Percentiles rank a stretch among this genome's conserved stretches.
These are phyloP conservation scores for Cavia porcellus DNA, from an alignment of 2,113 vertebrate species.

Conservation along the genomic window DNA sequence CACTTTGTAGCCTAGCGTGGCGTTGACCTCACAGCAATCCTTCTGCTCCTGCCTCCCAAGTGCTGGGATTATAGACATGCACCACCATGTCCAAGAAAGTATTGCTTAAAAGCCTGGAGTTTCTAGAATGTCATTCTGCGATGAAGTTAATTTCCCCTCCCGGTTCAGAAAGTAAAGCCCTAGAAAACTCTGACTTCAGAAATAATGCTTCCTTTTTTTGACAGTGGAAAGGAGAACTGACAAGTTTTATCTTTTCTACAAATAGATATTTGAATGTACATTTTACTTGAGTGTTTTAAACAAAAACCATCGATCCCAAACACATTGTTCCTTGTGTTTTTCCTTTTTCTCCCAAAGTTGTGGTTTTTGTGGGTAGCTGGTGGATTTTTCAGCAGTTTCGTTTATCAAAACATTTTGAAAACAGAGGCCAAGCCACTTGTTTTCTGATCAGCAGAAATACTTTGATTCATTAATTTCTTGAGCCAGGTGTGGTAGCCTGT, in stretches of 20 bases:
- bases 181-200: conserved; percentile 35
- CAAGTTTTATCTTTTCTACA: conserved; percentile 7
- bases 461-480: conserved; percentile 23
- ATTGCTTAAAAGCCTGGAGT: background rate
- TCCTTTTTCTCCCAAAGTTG: conserved; percentile 1
- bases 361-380: conserved; percentile 33
- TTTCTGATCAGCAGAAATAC: conserved; percentile 15
- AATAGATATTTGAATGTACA: background rate
- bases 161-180: background rate
- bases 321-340: conserved; percentile 46
- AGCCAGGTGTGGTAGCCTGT: background rate
- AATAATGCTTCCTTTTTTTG: conserved; percentile 39
- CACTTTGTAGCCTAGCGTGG: too few species aligned
- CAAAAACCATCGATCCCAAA: background rate
- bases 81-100: background rate
- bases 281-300: background rate
- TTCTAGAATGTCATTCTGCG: conserved; percentile 31
- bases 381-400: conserved; percentile 50
- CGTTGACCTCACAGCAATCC: too few species aligned
- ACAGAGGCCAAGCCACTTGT: background rate
- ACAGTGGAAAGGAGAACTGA: background rate
- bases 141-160: background rate
- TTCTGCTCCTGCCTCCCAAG: too few species aligned
- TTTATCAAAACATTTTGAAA: conserved; percentile 61
- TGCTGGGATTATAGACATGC: too few species aligned